Evolutionary conservation across 2,113 vertebrate genomes (phyloP).

Genomic region (Callospermophilus lateralis): DNA sequence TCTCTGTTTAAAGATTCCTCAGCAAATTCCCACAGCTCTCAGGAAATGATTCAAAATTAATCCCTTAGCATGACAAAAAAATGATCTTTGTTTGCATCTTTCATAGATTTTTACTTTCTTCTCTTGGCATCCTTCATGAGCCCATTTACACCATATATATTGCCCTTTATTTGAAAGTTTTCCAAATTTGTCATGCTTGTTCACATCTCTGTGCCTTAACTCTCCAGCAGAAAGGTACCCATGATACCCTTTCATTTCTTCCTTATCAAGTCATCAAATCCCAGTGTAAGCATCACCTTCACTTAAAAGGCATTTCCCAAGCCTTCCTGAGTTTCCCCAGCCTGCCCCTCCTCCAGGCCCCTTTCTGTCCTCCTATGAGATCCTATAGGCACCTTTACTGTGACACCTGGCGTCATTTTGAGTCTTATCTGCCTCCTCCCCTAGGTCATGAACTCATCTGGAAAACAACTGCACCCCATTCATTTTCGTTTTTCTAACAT

Average conservation of each 20-base stretch:
- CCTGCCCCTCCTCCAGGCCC: not conserved
- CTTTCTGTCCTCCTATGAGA: not conserved
- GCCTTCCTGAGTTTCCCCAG: not conserved
- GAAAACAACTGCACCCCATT: not conserved
- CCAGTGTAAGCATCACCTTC: not conserved
- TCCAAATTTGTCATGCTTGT: not conserved
- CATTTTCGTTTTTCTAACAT: not conserved
- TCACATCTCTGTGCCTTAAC: not conserved
- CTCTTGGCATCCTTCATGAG: not conserved
- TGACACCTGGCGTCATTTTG: not conserved
- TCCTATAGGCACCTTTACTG: not conserved
- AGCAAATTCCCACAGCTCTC: not conserved
- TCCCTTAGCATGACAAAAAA: not conserved
- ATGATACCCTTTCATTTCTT: not conserved
- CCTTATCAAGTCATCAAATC: not conserved
- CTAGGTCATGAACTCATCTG: not conserved
- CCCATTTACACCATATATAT: not conserved
- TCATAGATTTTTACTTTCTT: constrained; percentile 7
- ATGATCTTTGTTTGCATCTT: not conserved
- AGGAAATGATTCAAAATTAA: not conserved
- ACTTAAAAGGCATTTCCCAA: not conserved
- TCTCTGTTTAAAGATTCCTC: constrained; percentile 30
- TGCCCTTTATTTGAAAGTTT: not conserved
- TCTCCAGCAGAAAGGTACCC: not conserved
- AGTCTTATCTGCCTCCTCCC: not conserved